These are phyloP conservation scores for Muscidifurax raptorellus DNA, from an alignment of 1,140 invertebrate species.

Conservation along the genomic window DNA sequence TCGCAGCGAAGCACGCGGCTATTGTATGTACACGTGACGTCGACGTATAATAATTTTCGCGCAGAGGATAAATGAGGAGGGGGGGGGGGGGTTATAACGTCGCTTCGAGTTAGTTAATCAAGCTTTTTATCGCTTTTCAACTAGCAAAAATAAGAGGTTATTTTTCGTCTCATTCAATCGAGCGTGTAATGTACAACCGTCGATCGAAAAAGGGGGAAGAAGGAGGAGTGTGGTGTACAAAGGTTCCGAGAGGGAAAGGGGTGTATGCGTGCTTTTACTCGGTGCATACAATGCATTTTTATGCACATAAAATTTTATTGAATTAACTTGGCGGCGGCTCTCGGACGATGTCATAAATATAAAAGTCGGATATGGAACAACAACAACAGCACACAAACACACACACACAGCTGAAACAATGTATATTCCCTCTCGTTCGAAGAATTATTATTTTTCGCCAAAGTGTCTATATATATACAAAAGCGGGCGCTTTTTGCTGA, in stretches of 20 bases:
- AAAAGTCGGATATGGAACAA: neutral
- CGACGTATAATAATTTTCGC: slow-evolving; percentile 53
- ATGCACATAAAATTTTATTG: neutral
- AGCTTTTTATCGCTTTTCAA: slow-evolving; percentile 48
- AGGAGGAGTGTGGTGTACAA: neutral
- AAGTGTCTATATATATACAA: neutral
- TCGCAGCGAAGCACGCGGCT: neutral
- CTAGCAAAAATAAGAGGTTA: slow-evolving; percentile 1
- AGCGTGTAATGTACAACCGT: neutral
- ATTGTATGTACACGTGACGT: slow-evolving; percentile 48
- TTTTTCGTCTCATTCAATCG: neutral
- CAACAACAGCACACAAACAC: neutral
- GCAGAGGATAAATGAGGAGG: slow-evolving; percentile 50
- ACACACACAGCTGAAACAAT: neutral
- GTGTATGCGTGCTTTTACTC: neutral
- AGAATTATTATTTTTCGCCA: neutral
- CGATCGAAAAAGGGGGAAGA: neutral
- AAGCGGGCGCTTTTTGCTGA: slow-evolving; percentile 2
- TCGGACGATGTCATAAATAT: neutral
- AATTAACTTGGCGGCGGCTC: neutral
- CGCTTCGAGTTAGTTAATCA: slow-evolving; percentile 50
- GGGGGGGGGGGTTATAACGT: slow-evolving; percentile 42
- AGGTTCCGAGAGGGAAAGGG: neutral
- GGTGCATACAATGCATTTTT: neutral
- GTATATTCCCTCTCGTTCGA: neutral